Evolutionary conservation across 2,888 invertebrate species (phyloP), one percentile per base, ranked within the genome.

Genomic region (Hyles lineata): DNA sequence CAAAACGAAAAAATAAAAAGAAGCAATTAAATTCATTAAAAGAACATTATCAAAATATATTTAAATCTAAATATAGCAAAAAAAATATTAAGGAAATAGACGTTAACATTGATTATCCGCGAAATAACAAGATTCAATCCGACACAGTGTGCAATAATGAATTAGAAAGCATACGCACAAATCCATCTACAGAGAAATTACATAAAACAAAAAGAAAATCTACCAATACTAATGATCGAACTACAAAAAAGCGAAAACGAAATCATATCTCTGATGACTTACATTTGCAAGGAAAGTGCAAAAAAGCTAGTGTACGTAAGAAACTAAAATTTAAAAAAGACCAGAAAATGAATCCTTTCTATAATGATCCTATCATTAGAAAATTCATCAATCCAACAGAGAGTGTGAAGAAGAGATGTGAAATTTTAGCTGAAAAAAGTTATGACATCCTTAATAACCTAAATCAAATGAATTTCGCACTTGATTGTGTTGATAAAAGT

Each of bases 1-100:
- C 85, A 6, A 92, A 86, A 81, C 85, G 92, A 72, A 89, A 86
- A 72, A 77, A 74, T 7, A 86, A 81, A 52, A 81, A 78, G 69
- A 75, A 73, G 17, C 6, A 50, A 11, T 23, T 43, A 21, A 67
- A 43, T 8, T 17, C 19, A 25, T 15, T 35, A 23, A 23, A 50
- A 50, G 11, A 43, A 7, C 21, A 43, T 8, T 23, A 23, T 15
- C 50, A 43, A 21, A 50, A 17, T 7, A 67, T 43, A 67, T 50
- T 50, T 1, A 23, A 6, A 6, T 17, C 21, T 50, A 17, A 67
- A 50, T 23, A 50, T 50, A 23, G 50, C 23, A 67, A 50, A 8
- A 23, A 23, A 23, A 23, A 2, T 6, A 21, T 6, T 67, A 23
- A 43, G 23, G 43, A 23, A 67, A 67, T 15, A 17, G 21, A 43